A percentile compares a stretch with the other conserved stretches of the same genome.
phyloP scores from a whole-genome alignment of 1,140 invertebrate species.

The Lithobius niger region DNA sequence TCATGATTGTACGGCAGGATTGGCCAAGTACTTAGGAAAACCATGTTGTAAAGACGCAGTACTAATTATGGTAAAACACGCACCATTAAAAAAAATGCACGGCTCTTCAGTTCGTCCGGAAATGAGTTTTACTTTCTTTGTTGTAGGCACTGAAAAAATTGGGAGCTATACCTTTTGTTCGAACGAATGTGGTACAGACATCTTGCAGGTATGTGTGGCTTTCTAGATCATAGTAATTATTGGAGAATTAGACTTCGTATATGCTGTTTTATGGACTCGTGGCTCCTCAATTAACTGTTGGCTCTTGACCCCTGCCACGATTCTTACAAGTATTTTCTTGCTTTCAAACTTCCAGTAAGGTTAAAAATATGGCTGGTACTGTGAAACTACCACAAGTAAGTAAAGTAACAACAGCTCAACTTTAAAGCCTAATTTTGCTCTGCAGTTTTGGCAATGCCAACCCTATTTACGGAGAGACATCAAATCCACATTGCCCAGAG shows the following conservation, averaged over 20 bases:
- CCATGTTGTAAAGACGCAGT: background rate
- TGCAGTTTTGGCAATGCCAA: conserved; percentile 31
- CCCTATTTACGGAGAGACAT: conserved; percentile 35
- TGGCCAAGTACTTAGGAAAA: background rate
- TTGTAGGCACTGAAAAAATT: background rate
- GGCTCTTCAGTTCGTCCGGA: no score
- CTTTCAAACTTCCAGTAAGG: conserved; percentile 24
- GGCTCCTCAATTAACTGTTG: conserved; percentile 30
- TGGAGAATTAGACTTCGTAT: conserved; percentile 11
- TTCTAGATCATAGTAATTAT: background rate
- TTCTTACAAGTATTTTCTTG: conserved; percentile 26
- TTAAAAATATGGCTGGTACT: background rate
- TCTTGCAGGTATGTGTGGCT: background rate
- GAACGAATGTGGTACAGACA: background rate
- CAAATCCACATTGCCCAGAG: conserved; percentile 27
- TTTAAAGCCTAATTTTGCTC: background rate
- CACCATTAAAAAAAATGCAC: no score
- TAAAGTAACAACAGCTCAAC: no score
- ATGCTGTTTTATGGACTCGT: conserved; percentile 21
- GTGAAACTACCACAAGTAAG: no score
- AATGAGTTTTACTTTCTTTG: no score
- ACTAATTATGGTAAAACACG: background rate
- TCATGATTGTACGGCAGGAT: conserved; percentile 2
- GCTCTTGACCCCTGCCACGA: conserved; percentile 30
- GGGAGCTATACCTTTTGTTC: background rate